Evolutionary conservation across 2,797 vertebrate genomes (phyloP).

Genomic region (Zalophus californianus): DNA sequence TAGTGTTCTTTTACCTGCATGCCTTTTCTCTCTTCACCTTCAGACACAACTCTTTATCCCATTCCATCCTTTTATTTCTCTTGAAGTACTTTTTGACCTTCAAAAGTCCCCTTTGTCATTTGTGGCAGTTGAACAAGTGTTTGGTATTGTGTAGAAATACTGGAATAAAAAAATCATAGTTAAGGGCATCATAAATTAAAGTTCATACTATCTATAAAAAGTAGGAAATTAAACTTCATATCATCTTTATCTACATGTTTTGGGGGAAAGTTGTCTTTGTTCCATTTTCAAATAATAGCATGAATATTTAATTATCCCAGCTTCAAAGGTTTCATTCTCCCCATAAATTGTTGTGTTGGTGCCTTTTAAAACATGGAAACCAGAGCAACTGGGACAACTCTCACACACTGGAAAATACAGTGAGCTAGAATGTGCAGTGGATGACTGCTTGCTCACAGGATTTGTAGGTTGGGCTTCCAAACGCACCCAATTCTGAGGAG

Average conservation of each 20-base stretch:
- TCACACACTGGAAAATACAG: not conserved
- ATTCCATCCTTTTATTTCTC: not conserved
- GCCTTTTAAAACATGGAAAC: slow-evolving; percentile 49
- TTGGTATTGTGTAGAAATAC: slow-evolving; percentile 21
- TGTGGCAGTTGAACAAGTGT: slow-evolving; percentile 16
- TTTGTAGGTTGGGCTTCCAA: not conserved
- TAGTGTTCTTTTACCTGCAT: not conserved
- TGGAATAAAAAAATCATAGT: not conserved
- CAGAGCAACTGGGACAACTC: not conserved
- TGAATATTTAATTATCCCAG: slow-evolving; percentile 1
- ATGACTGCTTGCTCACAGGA: not conserved
- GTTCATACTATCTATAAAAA: not conserved
- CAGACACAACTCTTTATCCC: not conserved
- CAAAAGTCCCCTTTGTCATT: slow-evolving; percentile 33
- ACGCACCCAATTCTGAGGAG: not conserved
- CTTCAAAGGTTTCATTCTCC: slow-evolving; percentile 36
- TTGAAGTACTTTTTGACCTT: not conserved
- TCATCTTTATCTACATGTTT: not conserved
- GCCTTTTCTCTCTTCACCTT: not conserved
- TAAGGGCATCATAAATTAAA: not conserved
- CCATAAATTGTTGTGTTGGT: not conserved
- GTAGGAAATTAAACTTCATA: slow-evolving; percentile 17
- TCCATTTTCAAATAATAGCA: slow-evolving; percentile 21
- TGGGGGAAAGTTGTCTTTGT: not conserved
- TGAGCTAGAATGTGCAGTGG: not conserved